Evolutionary conservation across 2,113 vertebrate species (phyloP), one percentile per base, ranked within the genome.

Genomic region (Desmodus rotundus): DNA sequence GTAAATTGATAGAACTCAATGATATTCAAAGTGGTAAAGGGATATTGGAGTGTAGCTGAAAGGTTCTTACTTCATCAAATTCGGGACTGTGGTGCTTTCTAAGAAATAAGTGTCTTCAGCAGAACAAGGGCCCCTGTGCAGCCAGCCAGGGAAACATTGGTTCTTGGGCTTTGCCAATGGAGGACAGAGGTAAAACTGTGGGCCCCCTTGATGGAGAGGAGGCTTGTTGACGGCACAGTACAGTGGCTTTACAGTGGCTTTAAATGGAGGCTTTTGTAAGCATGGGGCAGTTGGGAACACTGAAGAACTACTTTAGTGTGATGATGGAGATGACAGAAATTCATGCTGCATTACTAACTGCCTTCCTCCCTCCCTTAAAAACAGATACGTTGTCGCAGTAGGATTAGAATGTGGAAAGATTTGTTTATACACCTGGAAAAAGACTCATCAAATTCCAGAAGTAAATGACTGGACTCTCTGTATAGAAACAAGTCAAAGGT

Each of bases 321-420:
- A 61, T 83, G 31, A 16, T 47, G 4, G 70, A 91, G 83, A 38
- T 80, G n/a, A 87, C 22, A 86, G 83, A 89, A 94, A 26, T 72
- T 80, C 50, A 41, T 81, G 26, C 70, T 89, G 7, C 78, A 63
- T 73, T 82, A 83, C 26, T 92, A 41, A 65, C 20, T 91, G 8
- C 68, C 13, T n/a, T 47, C 45, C n/a, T 45, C 8, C 8, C 11
- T 92, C 36, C 38, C 43, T 77, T 72, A 28, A 83, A 96, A 96
- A 87, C 82, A 98, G 99, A 63, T 99, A 99, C 24, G 95, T 99
- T 94, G 52, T 99, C 87, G 99, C 99, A 19, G 97, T 99, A 89
- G 99, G 99, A 63, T 98, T 99, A 97, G 99, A 99, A 84, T 98
- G 96, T 45, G 99, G 99, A 77, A 99, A 98, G 95, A 99, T 99